Conservation (phyloP, 2,888 invertebrate genomes). For the Dromius quadrimaculatus region DNA sequence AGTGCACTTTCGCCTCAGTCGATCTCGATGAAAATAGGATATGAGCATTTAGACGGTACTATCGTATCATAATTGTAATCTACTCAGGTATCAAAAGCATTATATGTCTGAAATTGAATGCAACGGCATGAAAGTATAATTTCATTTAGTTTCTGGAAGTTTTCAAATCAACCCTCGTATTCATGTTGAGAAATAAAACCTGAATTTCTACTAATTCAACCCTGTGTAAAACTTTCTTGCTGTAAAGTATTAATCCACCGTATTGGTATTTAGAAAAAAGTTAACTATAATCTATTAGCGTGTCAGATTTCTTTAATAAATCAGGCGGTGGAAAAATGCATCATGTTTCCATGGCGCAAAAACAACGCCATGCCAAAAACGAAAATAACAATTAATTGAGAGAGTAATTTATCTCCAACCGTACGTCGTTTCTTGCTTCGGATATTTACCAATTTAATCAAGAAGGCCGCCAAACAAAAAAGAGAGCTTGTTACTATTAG, state of each 20-base stretch:
- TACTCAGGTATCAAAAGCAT: too few species aligned
- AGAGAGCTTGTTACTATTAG: not conserved
- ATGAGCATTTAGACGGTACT: too few species aligned
- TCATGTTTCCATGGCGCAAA: slow-evolving; percentile 11
- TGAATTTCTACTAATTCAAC: too few species aligned
- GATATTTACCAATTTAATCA: slow-evolving; percentile 40
- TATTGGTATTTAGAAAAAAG: slow-evolving; percentile 1
- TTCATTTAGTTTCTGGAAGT: too few species aligned
- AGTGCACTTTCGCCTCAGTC: too few species aligned
- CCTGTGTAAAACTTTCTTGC: too few species aligned
- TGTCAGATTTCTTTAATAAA: not conserved
- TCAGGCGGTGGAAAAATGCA: slow-evolving; percentile 12
- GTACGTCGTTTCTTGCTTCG: slow-evolving; percentile 4
- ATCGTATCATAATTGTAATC: too few species aligned
- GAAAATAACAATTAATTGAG: slow-evolving; percentile 44
- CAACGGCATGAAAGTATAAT: too few species aligned
- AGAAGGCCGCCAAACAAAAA: slow-evolving; percentile 4
- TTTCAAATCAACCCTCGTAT: too few species aligned
- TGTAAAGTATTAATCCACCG: not conserved
- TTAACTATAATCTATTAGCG: not conserved
- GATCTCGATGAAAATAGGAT: too few species aligned
- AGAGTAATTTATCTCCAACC: slow-evolving; percentile 35
- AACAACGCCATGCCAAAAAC: not conserved
- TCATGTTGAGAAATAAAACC: too few species aligned
- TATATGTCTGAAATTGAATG: too few species aligned